Conservation (phyloP, 2,888 invertebrate genomes). For the Heliconius hortense region DNA sequence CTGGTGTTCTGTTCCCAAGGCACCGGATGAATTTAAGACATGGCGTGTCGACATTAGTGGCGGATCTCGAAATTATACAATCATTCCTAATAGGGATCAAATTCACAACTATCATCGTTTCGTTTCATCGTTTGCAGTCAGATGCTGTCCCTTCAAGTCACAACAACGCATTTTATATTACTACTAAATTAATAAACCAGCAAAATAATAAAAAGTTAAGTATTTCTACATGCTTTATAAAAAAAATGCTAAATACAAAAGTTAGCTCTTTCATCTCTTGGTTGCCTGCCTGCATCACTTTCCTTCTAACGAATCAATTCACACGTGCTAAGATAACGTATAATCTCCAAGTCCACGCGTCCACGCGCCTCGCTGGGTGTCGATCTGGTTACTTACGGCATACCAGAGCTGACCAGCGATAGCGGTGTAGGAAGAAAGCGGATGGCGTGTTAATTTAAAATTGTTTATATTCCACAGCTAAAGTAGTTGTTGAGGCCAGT, state of each 20-base stretch:
- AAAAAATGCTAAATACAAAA: background rate
- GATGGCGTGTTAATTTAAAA: conserved; percentile 8
- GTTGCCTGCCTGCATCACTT: background rate
- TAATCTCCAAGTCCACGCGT: conserved; percentile 43
- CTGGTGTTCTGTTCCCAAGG: no score
- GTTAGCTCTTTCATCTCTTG: background rate
- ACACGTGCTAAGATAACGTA: conserved; percentile 38
- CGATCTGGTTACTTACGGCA: conserved; percentile 50
- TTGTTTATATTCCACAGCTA: background rate
- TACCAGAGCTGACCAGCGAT: conserved; percentile 48
- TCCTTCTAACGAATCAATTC: conserved; percentile 37
- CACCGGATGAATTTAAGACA: no score
- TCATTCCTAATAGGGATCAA: no score
- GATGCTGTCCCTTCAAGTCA: no score
- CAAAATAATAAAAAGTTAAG: background rate
- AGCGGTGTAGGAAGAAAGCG: conserved; percentile 11
- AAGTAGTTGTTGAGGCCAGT: no score
- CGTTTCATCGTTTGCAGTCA: no score
- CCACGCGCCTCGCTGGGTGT: conserved; percentile 41
- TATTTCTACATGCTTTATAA: background rate
- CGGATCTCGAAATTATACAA: no score
- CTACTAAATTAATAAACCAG: background rate
- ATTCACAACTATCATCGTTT: no score
- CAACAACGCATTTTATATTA: no score
- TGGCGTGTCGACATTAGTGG: no score